phyloP scores from a whole-genome alignment of 2,888 invertebrate species.

The Platycheirus rosarum region DNA sequence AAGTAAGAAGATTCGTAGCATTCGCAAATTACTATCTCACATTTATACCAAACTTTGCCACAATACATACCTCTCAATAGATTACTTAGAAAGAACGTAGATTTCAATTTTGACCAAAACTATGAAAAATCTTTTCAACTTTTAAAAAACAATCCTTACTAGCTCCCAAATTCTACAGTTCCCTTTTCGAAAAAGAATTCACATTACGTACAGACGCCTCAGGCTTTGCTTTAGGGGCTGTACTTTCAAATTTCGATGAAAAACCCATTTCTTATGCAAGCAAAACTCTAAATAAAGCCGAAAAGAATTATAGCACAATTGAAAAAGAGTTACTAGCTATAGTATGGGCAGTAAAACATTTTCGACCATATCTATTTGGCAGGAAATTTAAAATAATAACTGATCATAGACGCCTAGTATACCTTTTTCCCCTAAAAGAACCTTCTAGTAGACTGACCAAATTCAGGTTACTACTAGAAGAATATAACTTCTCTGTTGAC shows the following conservation, averaged over 20 bases:
- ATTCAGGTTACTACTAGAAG: background rate
- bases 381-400: slow-evolving; percentile 14
- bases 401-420: slow-evolving; percentile 4
- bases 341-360: slow-evolving; percentile 9
- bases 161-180: background rate
- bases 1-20: slow-evolving; percentile 16
- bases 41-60: background rate
- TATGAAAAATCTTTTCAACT: background rate
- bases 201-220: background rate
- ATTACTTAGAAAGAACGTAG: background rate
- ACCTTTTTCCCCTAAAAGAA: background rate
- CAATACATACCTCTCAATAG: background rate
- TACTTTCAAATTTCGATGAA: slow-evolving; percentile 6
- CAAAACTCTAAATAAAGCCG: slow-evolving; percentile 2
- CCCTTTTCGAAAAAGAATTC: background rate
- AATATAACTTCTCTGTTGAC: background rate
- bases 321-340: slow-evolving; percentile 12
- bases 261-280: slow-evolving; percentile 11
- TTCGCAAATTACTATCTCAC: background rate
- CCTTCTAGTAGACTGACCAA: slow-evolving; percentile 1
- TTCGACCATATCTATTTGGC: background rate
- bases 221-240: slow-evolving; percentile 4
- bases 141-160: background rate
- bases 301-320: slow-evolving; percentile 3
- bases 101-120: background rate